Evolutionary conservation across 2,113 vertebrate genomes (phyloP), one percentile per base, ranked within the genome.

Genomic region (Halichoeres trimaculatus): DNA sequence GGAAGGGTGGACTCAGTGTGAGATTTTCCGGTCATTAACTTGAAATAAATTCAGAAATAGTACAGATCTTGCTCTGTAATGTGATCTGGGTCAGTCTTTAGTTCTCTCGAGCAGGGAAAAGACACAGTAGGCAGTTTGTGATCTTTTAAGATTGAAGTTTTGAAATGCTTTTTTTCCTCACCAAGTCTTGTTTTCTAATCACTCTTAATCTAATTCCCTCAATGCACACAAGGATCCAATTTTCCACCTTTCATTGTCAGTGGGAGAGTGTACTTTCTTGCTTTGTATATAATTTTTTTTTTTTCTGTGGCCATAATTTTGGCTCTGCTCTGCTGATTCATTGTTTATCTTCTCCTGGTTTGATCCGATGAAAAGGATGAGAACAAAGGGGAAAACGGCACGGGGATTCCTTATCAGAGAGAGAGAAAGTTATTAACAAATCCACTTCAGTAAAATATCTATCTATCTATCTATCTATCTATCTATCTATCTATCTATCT

Each of bases 121-220:
- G 35, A 76, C 12, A 52, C 20, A 57, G 64, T 53, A 80, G 63
- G 61, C 83, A 69, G 54, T 74, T 82, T 52, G 76, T 85, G 78
- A 64, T 92, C 75, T 81, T 74, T 70, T 30, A 54, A 54, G 73
- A 84, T 65, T 60, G 75, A 83, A 89, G 64, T 85, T 83, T 70
- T 54, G 80, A 84, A 87, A 88, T 59, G 19, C 77, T 90, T 88
- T 52, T 85, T 87, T 85, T 83, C 70, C 80, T 85, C 30, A 30
- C 6, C 30, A n/a, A 83, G 90, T 92, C 72, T 66, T 23, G 79
- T 87, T 90, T 86, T 74, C 74, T 81, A 69, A 85, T 90, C 83
- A 61, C 60, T 79, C 87, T 88, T 71, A 19, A 83, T 88, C 84
- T 85, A 79, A 90, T 90, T 89, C 83, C 74, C 76, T 86, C 65